Base-by-base conservation (phyloP, 2,797 vertebrate species). In the Eupleurogrammus muticus region DNA sequence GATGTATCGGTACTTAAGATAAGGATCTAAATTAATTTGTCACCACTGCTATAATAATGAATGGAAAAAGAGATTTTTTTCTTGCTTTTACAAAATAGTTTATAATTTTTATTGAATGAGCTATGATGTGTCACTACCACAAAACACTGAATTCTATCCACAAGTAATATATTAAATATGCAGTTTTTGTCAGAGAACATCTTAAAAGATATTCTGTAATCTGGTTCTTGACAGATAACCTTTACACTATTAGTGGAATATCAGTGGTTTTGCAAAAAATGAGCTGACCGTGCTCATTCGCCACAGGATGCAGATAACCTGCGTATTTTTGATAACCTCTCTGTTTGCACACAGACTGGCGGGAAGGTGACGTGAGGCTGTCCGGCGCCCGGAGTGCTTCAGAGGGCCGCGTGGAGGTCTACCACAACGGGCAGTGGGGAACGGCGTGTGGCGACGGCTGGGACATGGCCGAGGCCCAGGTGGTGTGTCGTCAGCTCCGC, bases 401-500 rank as follows among this genome's bases (percentile, higher is more conserved):
- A 1, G 87, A 88, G 68, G 93, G 93, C 14, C 90, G 91, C 6
- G 92, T 94, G 60, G 93, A 94, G 80, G 36, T 94, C 68, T 94
- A 85, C 66, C 92, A 94, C 11, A 12, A 82, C 3, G 89, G 90
- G 1, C 32, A 66, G 59, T 95, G 93, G 93, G 93, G 94, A 12
- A 93, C 93, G 0, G 89, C 93, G 59, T 94, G 93, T 65, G 92
- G 94, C 9, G 92, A 94, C 8, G 73, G 52, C 16, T 94, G 92
- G 92, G 91, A 85, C 44, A 28, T 90, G 42, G 19, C 56, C 1
- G 90, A 93, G 35, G 90, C 92, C 0, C 75, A 69, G 50, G 92
- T 94, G 70, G 92, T 93, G 69, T 93, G 93, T 79, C 88, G 84
- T 16, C 92, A 94, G 77, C 89, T 95, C 67, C 76, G 77, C 19